phyloP scores from a whole-genome alignment of 2,797 vertebrate species.

The Apogon hyalosoma region DNA sequence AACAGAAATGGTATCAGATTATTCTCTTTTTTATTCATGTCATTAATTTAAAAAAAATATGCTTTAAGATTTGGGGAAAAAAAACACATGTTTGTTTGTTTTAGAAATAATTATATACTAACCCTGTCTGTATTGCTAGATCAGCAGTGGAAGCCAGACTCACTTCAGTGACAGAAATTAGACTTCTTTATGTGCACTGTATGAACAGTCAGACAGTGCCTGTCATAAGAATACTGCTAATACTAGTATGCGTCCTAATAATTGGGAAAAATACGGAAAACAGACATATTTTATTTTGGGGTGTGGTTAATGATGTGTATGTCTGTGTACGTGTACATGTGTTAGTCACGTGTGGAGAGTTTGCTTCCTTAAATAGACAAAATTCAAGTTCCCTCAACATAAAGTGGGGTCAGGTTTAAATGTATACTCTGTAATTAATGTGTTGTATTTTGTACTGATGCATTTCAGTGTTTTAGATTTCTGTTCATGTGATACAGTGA shows the following conservation, averaged over 20 bases:
- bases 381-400: too few relatives aligned
- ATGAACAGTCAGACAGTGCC: too few relatives aligned
- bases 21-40: too few relatives aligned
- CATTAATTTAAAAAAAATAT: neutral
- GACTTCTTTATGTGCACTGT: conserved; percentile 8
- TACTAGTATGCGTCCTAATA: neutral
- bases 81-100: neutral
- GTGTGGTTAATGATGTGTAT: conserved; percentile 5
- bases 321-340: neutral
- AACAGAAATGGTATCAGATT: too few relatives aligned
- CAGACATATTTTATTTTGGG: neutral
- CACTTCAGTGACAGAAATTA: neutral
- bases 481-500: neutral
- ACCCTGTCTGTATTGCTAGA: neutral
- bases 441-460: too few relatives aligned
- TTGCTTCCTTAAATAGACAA: too few relatives aligned
- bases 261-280: neutral
- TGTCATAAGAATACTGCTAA: neutral
- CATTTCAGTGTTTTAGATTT: too few relatives aligned
- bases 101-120: neutral
- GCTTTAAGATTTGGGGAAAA: neutral
- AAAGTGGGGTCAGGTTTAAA: too few relatives aligned
- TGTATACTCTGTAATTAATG: too few relatives aligned
- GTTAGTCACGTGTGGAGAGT: neutral
- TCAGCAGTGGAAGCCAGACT: conserved; percentile 5